Evolutionary conservation across 1,140 invertebrate species (phyloP), one percentile per base, ranked within the genome.

Genomic region (Nymphalis io): DNA sequence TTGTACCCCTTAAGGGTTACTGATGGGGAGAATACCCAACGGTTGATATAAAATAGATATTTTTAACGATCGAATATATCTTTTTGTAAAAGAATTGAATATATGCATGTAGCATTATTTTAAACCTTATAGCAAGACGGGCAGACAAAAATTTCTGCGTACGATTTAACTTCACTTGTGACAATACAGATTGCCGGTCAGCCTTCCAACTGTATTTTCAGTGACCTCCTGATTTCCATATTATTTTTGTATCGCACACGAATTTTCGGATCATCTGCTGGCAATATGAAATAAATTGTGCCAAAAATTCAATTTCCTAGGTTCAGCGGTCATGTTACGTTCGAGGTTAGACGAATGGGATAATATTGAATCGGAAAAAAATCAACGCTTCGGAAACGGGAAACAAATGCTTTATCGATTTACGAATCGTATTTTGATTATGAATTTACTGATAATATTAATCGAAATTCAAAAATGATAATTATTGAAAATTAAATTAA

Each of bases 211-310:
- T 59, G n/a, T 40, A 59, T 18, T 59, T 59, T 40, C 15, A 40
- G 16, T 59, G 57, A 59, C 57, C 38, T 20, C n/a, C 18, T 33
- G 57, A 59, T 59, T 59, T 59, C 18, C 57, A 59, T 59, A 59
- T 33, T 33, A 33, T 59, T 59, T 59, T 59, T 27, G 39, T 59
- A 59, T 59, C 33, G 39, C 33, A n/a, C 57, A 20, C 46, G 46
- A 20, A 51, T 71, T 71, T 61, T 42, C 46, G 46, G 60, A 61
- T 71, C 63, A 66, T 71, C 69, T 71, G 63, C 42, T 59, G 58
- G 69, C 57, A 70, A 65, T 70, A 71, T 59, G 63, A 71, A 71
- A 71, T 66, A 71, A 71, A 71, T 71, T 71, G 63, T 71, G 69
- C 57, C 63, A 63, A 71, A 71, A 71, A 66, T 71, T 71, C 69